Evolutionary conservation across 2,888 invertebrate species (phyloP), one percentile per base, ranked within the genome.

Genomic region (Blastobasis adustella): DNA sequence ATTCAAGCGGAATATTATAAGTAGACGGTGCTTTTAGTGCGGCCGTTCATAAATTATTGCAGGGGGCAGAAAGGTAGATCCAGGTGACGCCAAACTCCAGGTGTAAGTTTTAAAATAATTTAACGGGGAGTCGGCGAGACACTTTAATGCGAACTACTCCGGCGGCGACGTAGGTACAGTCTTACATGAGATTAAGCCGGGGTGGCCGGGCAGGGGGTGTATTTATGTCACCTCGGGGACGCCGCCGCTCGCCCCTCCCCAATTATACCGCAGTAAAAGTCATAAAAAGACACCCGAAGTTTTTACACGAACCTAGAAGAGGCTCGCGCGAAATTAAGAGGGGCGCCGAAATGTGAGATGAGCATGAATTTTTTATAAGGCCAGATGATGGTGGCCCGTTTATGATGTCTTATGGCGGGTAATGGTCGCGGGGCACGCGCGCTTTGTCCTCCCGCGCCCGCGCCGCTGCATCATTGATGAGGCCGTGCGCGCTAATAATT

Each of bases 181-280:
- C 83, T 82, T 82, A 86, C 84, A 82, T 79, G 84, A 85, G 82
- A 87, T 87, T 88, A 88, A 85, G 76, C 66, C 74, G 66, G 74
- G 79, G 80, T 77, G 77, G 79, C 78, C 72, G 76, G 69, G 66
- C 68, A 75, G 83, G 83, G 82, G 79, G 79, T 73, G 83, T 85
- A 86, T 87, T 88, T 88, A 88, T 88, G 87, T 87, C 87, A 87
- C 88, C 88, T 88, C 81, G 69, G 88, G 88, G 87, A 88, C 85
- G 75, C 76, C 65, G 75, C 71, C 77, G 76, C 79, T 82, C 84
- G 78, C 85, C 84, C 88, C 87, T 82, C 82, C 87, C 87, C 88
- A 88, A 88, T 88, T 88, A 88, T 88, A 87, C 87, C 87, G 86
- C 87, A 88, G 87, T 88, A 88, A 88, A 87, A 88, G 88, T 87